Percentiles rank a stretch among this genome's conserved stretches.
These are phyloP conservation scores for Drosophila miranda DNA, from an alignment of 1,140 invertebrate species.

Conservation along the genomic window DNA sequence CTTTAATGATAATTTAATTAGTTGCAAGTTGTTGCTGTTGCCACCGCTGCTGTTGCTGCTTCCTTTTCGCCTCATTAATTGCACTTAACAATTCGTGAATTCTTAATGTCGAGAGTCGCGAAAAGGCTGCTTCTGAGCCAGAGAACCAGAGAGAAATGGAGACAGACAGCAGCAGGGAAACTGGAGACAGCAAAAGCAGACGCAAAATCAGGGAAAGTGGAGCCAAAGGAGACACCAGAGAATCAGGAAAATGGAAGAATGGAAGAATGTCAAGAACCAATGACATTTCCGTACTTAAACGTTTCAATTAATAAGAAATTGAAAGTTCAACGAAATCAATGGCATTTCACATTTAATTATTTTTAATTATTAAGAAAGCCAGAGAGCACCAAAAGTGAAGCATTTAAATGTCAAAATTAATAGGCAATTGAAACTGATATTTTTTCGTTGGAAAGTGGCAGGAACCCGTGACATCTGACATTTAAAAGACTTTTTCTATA, in stretches of 20 bases:
- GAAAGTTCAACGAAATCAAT: conserved; percentile 23
- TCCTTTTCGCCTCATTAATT: conserved; percentile 65
- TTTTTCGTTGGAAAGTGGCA: no score
- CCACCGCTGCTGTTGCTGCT: conserved; percentile 1
- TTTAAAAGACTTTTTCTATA: no score
- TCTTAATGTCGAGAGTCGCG: conserved; percentile 48
- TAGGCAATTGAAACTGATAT: no score
- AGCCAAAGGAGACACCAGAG: no score
- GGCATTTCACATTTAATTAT: conserved; percentile 3
- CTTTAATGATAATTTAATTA: conserved; percentile 75
- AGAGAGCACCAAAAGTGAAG: neutral
- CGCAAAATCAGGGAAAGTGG: no score
- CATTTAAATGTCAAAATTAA: no score
- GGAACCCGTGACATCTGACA: no score
- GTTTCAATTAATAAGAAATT: conserved; percentile 63
- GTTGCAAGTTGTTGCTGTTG: conserved; percentile 57
- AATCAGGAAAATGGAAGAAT: no score
- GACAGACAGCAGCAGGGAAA: conserved; percentile 10
- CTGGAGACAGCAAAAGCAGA: neutral
- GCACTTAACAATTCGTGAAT: conserved; percentile 74
- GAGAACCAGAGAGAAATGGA: neutral
- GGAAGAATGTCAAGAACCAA: conserved; percentile 4
- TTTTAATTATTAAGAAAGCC: neutral
- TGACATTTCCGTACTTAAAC: conserved; percentile 36
- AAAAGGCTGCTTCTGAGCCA: no score